phyloP scores from a whole-genome alignment of 2,888 invertebrate species.

The Mythimna loreyi region DNA sequence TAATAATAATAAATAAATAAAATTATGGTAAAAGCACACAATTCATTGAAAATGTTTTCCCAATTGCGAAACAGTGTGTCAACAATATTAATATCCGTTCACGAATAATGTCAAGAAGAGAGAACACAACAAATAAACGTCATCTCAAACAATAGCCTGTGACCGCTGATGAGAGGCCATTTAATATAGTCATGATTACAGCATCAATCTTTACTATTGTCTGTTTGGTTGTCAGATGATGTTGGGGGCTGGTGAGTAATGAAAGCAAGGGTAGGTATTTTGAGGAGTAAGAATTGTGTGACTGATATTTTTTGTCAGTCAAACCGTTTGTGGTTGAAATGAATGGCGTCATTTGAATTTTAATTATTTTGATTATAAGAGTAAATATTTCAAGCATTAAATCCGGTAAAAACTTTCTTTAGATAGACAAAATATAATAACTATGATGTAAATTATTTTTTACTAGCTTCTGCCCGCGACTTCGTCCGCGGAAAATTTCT shows the following conservation, averaged over 20 bases:
- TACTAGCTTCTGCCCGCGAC: no score
- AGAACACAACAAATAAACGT: slow-evolving; percentile 73
- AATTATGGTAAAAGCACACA: no score
- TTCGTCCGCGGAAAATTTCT: no score
- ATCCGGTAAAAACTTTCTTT: no score
- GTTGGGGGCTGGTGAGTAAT: slow-evolving; percentile 20
- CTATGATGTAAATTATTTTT: no score
- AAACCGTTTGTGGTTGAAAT: no score
- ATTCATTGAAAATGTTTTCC: neutral
- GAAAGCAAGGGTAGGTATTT: neutral
- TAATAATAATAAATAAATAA: no score
- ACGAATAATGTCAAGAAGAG: slow-evolving; percentile 71
- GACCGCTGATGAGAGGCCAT: slow-evolving; percentile 69
- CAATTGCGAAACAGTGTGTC: slow-evolving; percentile 55
- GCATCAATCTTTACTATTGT: slow-evolving; percentile 55
- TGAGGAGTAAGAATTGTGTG: neutral
- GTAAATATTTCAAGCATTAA: no score
- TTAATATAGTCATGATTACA: slow-evolving; percentile 61
- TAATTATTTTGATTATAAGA: no score
- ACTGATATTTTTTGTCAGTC: neutral
- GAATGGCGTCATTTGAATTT: no score
- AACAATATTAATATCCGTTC: slow-evolving; percentile 74
- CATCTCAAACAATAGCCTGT: slow-evolving; percentile 73
- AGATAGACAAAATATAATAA: no score
- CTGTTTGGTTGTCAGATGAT: slow-evolving; percentile 15